phyloP scores from a whole-genome alignment of 2,888 invertebrate species.

The Palloptera scutellata region DNA sequence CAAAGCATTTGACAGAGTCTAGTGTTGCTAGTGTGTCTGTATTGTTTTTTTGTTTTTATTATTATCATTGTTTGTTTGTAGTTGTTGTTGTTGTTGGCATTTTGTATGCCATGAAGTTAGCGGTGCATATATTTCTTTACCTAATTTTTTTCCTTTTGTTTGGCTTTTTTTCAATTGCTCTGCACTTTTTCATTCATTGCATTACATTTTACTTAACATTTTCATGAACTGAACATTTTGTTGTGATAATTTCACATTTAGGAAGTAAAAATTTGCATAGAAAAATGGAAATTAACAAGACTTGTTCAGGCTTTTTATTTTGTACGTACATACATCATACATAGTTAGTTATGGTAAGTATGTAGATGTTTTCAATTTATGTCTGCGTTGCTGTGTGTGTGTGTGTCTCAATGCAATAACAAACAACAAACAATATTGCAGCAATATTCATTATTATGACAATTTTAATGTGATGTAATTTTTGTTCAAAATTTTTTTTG shows the following conservation, averaged over 20 bases:
- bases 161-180: neutral
- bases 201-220: neutral
- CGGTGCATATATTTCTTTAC: conserved; percentile 6
- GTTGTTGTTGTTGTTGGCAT: conserved; percentile 4
- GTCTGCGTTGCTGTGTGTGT: conserved; percentile 10
- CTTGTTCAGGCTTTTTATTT: conserved; percentile 43
- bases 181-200: neutral
- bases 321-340: neutral
- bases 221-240: neutral
- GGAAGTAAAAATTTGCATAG: conserved; percentile 59
- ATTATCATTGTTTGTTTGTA: conserved; percentile 1
- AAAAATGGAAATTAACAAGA: conserved; percentile 59
- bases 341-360: neutral
- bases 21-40: neutral
- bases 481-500: neutral
- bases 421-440: conserved; percentile 4
- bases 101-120: neutral
- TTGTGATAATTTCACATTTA: conserved; percentile 43
- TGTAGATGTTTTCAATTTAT: conserved; percentile 6
- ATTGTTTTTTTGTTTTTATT: neutral
- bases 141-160: neutral
- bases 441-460: conserved; percentile 22
- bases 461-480: conserved; percentile 30
- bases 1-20: neutral
- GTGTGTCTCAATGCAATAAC: neutral